A percentile compares a stretch with the other conserved stretches of the same genome.
Evolutionary conservation across 2,113 vertebrate species (phyloP).

Genomic region (Microtus richardsoni): DNA sequence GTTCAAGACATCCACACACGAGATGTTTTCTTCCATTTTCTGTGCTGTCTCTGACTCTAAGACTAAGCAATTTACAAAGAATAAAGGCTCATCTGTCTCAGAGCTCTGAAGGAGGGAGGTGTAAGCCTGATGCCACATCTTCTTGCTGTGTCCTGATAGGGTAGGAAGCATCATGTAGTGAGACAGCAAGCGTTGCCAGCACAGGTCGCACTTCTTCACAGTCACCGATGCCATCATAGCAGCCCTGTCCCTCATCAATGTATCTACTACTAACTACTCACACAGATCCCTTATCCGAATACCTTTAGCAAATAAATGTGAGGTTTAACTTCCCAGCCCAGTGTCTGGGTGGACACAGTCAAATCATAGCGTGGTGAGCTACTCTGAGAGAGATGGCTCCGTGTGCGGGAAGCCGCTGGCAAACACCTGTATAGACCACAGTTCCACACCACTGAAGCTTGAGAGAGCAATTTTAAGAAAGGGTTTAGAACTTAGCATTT

Average conservation of each 20-base stretch:
- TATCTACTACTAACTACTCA: background rate
- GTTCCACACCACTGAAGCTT: background rate
- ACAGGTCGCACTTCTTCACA: background rate
- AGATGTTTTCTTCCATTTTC: background rate
- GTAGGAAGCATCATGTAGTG: background rate
- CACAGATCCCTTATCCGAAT: background rate
- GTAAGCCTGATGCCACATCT: too few species aligned
- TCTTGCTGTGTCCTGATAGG: background rate
- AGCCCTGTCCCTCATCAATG: background rate
- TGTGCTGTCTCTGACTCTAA: background rate
- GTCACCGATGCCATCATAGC: background rate
- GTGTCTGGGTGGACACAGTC: background rate
- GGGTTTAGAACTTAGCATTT: background rate
- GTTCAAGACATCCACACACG: background rate
- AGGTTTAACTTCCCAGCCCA: background rate
- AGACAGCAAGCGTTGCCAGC: background rate
- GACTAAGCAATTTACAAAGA: background rate
- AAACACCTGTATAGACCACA: background rate
- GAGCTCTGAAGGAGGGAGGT: background rate
- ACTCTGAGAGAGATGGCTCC: background rate
- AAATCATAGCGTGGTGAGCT: background rate
- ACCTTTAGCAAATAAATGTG: background rate
- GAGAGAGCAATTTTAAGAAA: background rate
- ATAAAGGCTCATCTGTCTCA: background rate
- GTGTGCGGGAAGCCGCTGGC: background rate